Conservation (phyloP, 2,888 invertebrate species). For the Zelleria hepariella region DNA sequence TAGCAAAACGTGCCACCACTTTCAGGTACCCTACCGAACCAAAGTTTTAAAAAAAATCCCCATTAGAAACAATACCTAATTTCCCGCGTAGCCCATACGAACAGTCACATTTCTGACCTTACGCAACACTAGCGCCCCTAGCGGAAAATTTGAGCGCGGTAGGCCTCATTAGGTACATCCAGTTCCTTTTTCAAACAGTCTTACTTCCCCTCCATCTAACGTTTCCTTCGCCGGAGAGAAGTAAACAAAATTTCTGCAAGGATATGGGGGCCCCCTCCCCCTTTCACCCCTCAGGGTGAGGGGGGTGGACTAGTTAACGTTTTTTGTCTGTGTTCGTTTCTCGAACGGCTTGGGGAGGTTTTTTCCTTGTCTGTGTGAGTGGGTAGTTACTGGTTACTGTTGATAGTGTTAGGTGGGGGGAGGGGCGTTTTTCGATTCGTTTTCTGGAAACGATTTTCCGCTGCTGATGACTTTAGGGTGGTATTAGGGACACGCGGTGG, state of each 20-base stretch:
- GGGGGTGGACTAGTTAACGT: slow-evolving; percentile 48
- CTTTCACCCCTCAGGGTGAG: slow-evolving; percentile 10
- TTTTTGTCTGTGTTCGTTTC: slow-evolving; percentile 54
- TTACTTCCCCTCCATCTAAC: slow-evolving; percentile 25
- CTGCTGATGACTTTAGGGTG: slow-evolving; percentile 1
- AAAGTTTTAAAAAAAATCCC: no score
- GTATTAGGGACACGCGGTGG: neutral
- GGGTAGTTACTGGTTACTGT: slow-evolving; percentile 48
- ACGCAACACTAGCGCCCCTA: no score
- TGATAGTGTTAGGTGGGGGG: slow-evolving; percentile 8
- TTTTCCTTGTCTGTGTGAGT: slow-evolving; percentile 43
- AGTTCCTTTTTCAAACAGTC: slow-evolving; percentile 47
- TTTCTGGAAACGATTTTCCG: slow-evolving; percentile 6
- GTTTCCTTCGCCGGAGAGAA: slow-evolving; percentile 62
- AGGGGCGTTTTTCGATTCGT: slow-evolving; percentile 4
- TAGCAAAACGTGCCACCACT: no score
- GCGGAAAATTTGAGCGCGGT: no score
- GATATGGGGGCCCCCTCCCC: slow-evolving; percentile 49
- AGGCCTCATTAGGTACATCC: slow-evolving; percentile 41
- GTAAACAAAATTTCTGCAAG: slow-evolving; percentile 72
- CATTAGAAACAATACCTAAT: no score
- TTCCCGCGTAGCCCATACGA: no score
- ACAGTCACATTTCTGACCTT: no score
- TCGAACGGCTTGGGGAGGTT: slow-evolving; percentile 11
- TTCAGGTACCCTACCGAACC: no score